Evolutionary conservation across 2,113 vertebrate species (phyloP).

Genomic region (Acanthochromis polyacanthus): DNA sequence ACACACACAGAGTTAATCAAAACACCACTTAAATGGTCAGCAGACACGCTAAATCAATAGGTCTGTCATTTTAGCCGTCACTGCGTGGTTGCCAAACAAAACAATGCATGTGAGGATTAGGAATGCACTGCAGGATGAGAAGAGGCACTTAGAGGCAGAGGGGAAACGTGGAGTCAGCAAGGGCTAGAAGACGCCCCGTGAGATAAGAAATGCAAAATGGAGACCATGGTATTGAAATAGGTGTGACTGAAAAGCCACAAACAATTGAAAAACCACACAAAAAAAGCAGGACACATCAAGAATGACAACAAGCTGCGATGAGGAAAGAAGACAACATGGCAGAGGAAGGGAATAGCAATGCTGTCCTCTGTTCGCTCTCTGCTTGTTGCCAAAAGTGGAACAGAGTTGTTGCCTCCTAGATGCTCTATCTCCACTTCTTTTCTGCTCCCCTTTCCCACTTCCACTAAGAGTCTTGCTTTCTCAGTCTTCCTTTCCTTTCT

Average conservation of each 20-base stretch:
- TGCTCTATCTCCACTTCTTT: conserved; percentile 2
- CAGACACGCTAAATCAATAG: conserved; percentile 10
- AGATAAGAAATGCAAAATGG: conserved; percentile 7
- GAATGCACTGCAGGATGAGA: conserved; percentile 27
- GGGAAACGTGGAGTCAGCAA: neutral
- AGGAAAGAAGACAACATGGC: conserved; percentile 37
- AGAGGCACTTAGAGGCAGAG: conserved; percentile 5
- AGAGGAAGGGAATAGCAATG: conserved; percentile 36
- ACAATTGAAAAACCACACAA: conserved; percentile 25
- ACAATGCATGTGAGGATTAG: neutral
- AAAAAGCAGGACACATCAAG: conserved; percentile 38
- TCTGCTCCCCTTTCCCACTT: conserved; percentile 24
- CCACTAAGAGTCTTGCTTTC: conserved; percentile 31
- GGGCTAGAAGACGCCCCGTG: neutral
- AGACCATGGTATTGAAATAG: conserved; percentile 33
- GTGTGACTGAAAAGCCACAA: conserved; percentile 42
- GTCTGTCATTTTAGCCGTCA: conserved; percentile 11
- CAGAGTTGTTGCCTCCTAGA: conserved; percentile 32
- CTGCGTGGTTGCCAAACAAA: conserved; percentile 26
- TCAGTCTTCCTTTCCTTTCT: conserved; percentile 20
- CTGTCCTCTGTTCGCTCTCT: conserved; percentile 26
- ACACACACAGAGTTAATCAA: conserved; percentile 21
- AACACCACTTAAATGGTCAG: neutral
- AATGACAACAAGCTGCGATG: conserved; percentile 36
- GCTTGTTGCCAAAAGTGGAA: conserved; percentile 55